These are phyloP conservation scores for Tringa solitaria DNA, from an alignment of 2,113 vertebrate species.

Conservation along the genomic window DNA sequence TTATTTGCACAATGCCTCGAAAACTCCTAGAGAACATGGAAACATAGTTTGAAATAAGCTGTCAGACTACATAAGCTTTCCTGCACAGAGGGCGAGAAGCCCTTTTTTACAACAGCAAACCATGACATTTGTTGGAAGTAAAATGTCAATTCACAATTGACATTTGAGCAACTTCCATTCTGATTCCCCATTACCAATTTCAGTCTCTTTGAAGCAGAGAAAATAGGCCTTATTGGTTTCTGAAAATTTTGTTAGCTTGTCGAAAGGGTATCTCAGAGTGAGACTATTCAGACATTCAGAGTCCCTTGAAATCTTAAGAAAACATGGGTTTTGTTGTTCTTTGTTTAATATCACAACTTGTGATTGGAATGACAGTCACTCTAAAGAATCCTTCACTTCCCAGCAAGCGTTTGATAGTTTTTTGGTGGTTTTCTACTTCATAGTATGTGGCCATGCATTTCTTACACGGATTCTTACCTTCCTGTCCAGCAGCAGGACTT, in stretches of 20 bases:
- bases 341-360: neutral
- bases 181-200: neutral
- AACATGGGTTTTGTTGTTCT: accelerated
- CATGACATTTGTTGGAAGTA: neutral
- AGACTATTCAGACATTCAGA: neutral
- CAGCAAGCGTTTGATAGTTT: neutral
- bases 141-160: neutral
- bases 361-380: neutral
- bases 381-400: neutral
- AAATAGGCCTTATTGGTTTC: neutral
- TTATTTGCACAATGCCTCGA: neutral
- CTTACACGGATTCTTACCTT: neutral
- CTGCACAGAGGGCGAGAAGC: neutral
- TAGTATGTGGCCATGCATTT: neutral
- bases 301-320: neutral
- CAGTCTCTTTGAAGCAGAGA: neutral
- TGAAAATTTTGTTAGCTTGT: slow-evolving; percentile 6
- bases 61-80: neutral
- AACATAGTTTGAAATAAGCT: neutral
- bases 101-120: neutral
- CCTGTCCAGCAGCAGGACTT: neutral
- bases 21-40: neutral
- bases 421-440: neutral
- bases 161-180: neutral
- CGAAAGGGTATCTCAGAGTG: neutral